Base-by-base conservation (phyloP, 2,888 invertebrate genomes). In the Caenorhabditis sulstoni region DNA sequence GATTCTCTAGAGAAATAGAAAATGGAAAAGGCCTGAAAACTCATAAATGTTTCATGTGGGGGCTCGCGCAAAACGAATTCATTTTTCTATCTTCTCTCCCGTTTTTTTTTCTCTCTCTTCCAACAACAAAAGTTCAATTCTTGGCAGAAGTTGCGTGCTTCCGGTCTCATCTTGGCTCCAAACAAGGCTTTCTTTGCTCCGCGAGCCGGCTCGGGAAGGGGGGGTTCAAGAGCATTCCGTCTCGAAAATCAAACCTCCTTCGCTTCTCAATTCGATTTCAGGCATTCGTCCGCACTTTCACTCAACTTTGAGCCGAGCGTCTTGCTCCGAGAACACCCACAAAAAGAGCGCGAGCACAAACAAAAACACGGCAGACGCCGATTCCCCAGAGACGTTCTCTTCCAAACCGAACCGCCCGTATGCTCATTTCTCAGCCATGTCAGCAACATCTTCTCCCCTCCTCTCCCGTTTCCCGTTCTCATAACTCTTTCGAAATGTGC, bases 351-450 rank as follows among this genome's bases (percentile, higher is more conserved):
- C 29, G 29, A 53, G 35, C 35, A 55, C 55, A 39, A 39, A 39
- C 55, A 55, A 55, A 55, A 55, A 55, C 55, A 55, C 29, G 53
- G 29, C 16, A 53, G 11, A 20, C 18, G 29, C 55, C 65, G 45
- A 65, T 65, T 65, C 65, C 65, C 65, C 55, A n/a, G 65, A 35
- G 65, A 44, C 65, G 14, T 9, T 35, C 14, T 55, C 35, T 23
- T 55, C 57, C 22, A n/a, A 52, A 16, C 37, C 20, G 14, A 11
- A 12, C 29, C n/a, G 12, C 41, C 18, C n/a, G 41, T 16, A 1
- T 18, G 41, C 37, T 57, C 57, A 57, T 57, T 57, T 57, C 41
- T 41, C 57, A 57, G 20, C 18, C 29, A 1, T 29, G 52, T 49
- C 52, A 29, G 52, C 57, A 41, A 55, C 55, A 55, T 55, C 37